Evolutionary conservation across 2,113 vertebrate genomes (phyloP).

Genomic region (Pogonocichla stellata): DNA sequence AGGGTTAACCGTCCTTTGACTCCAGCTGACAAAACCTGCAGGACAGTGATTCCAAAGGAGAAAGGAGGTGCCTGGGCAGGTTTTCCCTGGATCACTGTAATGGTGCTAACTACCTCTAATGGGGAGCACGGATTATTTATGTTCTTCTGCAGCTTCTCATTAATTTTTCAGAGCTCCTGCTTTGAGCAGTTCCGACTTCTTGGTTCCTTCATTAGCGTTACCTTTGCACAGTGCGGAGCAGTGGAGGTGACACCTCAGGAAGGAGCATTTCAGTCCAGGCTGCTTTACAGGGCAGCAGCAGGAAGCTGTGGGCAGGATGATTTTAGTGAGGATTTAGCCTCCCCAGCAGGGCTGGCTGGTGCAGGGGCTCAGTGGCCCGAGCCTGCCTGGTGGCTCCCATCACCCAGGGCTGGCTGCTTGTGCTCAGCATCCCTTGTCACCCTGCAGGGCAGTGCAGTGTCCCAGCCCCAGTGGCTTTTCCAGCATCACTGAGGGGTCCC

Average conservation of each 20-base stretch:
- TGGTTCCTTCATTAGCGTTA: neutral
- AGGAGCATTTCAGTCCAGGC: neutral
- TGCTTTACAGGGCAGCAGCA: neutral
- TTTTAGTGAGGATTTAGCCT: accelerated
- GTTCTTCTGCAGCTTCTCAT: neutral
- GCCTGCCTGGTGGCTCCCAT: accelerated
- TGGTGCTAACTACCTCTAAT: neutral
- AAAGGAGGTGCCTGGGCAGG: neutral
- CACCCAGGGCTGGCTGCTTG: accelerated
- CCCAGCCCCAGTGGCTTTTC: accelerated
- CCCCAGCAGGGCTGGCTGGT: accelerated
- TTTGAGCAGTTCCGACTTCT: neutral
- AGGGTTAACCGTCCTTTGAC: neutral
- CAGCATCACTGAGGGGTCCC: neutral
- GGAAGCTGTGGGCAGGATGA: neutral
- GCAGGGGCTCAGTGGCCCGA: accelerated
- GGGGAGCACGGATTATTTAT: neutral
- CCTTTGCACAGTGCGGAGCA: neutral
- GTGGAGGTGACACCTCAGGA: neutral
- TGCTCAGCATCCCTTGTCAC: neutral
- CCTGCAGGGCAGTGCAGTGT: accelerated
- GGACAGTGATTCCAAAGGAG: neutral
- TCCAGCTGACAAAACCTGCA: neutral
- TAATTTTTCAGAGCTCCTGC: neutral
- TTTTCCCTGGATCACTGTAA: neutral